Evolutionary conservation across 1,140 invertebrate species (phyloP), one percentile per base, ranked within the genome.

Genomic region (Reticulitermes speratus): DNA sequence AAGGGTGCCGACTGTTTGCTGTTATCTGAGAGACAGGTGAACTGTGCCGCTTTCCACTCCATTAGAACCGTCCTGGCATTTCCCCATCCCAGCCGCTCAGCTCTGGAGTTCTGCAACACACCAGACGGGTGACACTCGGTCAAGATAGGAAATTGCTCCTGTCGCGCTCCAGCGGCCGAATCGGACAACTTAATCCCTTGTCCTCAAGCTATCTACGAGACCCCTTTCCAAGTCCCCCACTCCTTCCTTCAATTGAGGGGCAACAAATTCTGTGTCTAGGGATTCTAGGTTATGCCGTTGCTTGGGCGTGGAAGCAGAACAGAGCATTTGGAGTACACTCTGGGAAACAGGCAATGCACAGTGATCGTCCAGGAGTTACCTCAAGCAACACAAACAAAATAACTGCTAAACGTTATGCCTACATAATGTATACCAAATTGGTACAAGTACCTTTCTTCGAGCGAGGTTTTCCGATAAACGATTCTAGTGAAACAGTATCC

Each of bases 101-200:
- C 25, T n/a, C 65, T 9, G 2, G 12, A 75, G 65, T 25, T 3
- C 3, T 21, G 19, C 19, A 16, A 55, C 52, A 19, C 52, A 19
- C 14, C 19, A 30, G 65, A 75, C 25, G 65, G 65, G 8, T 75
- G 65, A 75, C 65, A 75, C 65, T 75, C 65, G 65, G 65, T 75
- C 65, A 75, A 75, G 65, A 75, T 75, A 75, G 65, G 65, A 75
- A 75, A 75, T 75, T 75, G 65, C 65, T 75, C 65, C 65, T 75
- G 65, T 75, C 65, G 65, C 65, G 65, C n/a, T 75, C 65, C n/a
- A 75, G 65, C n/a, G n/a, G 65, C 25, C 25, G 65, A 75, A 75
- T 14, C 65, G 65, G 65, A 75, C 65, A 75, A 75, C 65, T 75
- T 75, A 75, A 75, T 75, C 65, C 65, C 65, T 75, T 75, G 65